Evolutionary conservation across 2,113 vertebrate genomes (phyloP), one percentile per base, ranked within the genome.

Genomic region (Coracopsis vasa): DNA sequence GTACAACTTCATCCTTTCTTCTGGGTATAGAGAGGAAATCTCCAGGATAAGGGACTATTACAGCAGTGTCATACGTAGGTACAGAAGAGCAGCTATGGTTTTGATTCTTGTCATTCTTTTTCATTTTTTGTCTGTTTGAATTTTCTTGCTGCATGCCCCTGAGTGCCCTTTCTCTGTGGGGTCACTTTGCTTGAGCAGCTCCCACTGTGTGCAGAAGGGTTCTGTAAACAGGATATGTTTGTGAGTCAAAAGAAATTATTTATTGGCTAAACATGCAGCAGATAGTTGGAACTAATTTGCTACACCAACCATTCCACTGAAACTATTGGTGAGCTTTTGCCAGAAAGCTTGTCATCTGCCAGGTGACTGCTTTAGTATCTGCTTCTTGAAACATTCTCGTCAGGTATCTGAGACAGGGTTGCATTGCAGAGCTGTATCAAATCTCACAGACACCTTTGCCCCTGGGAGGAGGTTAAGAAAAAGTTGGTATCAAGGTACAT

Each of bases 1-100:
- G 0, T 58, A 51, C 3, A 3, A 31, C 10, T 58, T 67, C 71
- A 64, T 80, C 24, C 2, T 58, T 79, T 82, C 16, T 80, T 60
- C 47, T 71, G 45, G 23, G 4, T 67, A 17, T 13, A 86, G 42
- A 71, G 14, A 56, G n/a, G 31, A 74, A 47, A 39, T 9, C 15
- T 51, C 11, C 45, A 66, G 42, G 15, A 33, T 35, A 13, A 15
- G 29, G 1, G 42, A 33, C 35, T 51, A 3, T 47, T 66, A 17
- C n/a, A 67, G 18, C 62, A 60, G 21, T 37, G 28, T 75, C 0
- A 0, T 39, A 37, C 3, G 5, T 16, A 37, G 53, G 8, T 33
- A 33, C 31, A 42, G 13, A 67, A 19, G 2, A 80, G 5, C 28
- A 77, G 21, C 9, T 39, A 5, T 31, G 28, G 19, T 18, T 28